Evolutionary conservation across 2,113 vertebrate species (phyloP).

Genomic region (Ia io): DNA sequence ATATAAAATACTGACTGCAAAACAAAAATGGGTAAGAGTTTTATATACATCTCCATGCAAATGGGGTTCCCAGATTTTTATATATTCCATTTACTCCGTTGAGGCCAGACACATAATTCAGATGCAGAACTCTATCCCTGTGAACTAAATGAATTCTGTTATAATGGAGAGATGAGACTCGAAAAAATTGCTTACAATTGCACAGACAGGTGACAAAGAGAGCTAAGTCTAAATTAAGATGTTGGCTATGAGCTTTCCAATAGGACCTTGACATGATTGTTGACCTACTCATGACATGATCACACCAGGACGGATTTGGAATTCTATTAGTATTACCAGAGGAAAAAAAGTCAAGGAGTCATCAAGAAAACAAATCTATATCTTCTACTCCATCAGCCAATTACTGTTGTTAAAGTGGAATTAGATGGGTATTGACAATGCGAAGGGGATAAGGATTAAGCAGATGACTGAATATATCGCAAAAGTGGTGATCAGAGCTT

Average conservation of each 20-base stretch:
- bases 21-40: neutral
- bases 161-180: constrained; percentile 84
- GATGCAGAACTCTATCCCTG: constrained; percentile 83
- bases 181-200: constrained; percentile 88
- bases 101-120: constrained; percentile 79
- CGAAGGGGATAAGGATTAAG: constrained; percentile 93
- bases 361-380: constrained; percentile 99
- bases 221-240: constrained; percentile 99
- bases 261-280: constrained; percentile 99
- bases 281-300: constrained; percentile 99
- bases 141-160: constrained; percentile 85
- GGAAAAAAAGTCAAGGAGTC: constrained; percentile 98
- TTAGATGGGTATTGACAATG: constrained; percentile 99
- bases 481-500: constrained; percentile 61
- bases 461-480: constrained; percentile 84
- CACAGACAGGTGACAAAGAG: constrained; percentile 84
- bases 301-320: constrained; percentile 96
- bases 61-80: constrained; percentile 13
- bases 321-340: constrained; percentile 99
- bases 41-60: neutral
- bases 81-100: constrained; percentile 71
- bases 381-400: constrained; percentile 99
- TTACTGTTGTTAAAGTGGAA: constrained; percentile 99
- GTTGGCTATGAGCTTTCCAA: constrained; percentile 98
- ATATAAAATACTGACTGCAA: neutral